Percentiles rank a stretch among this genome's conserved stretches.
Conservation (phyloP, 2,113 vertebrate species). For the Gallinago media region DNA sequence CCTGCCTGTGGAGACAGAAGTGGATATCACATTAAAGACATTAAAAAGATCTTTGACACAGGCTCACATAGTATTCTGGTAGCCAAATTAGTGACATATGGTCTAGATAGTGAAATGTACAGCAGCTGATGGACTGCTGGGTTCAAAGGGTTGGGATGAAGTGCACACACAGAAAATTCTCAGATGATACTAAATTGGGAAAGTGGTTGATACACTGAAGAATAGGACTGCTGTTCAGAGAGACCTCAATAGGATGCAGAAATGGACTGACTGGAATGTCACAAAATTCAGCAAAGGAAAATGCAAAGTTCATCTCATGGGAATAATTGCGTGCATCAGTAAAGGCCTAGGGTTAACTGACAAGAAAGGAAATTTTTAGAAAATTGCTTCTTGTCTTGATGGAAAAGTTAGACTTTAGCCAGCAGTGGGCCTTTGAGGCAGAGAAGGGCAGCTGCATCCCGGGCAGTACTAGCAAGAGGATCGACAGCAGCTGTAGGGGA, state of each 20-base stretch:
- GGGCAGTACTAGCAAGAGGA: not conserved
- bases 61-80: not conserved
- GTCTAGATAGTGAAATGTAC: not conserved
- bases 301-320: not conserved
- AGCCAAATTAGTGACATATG: not conserved
- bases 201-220: not conserved
- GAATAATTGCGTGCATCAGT: not conserved
- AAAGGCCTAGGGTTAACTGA: not conserved
- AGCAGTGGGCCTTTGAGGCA: not conserved
- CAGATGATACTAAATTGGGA: not conserved
- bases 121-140: not conserved
- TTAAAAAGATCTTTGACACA: not conserved
- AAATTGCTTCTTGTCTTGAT: not conserved
- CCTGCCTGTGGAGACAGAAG: not conserved
- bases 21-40: not conserved
- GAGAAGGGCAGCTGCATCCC: not conserved
- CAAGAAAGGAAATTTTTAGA: not conserved
- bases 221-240: not conserved
- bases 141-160: not conserved
- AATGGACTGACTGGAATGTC: not conserved
- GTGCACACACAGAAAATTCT: not conserved
- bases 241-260: not conserved
- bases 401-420: not conserved
- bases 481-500: not conserved
- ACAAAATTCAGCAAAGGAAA: not conserved